phyloP scores from a whole-genome alignment of 2,888 invertebrate species.

The Drosophila testacea region DNA sequence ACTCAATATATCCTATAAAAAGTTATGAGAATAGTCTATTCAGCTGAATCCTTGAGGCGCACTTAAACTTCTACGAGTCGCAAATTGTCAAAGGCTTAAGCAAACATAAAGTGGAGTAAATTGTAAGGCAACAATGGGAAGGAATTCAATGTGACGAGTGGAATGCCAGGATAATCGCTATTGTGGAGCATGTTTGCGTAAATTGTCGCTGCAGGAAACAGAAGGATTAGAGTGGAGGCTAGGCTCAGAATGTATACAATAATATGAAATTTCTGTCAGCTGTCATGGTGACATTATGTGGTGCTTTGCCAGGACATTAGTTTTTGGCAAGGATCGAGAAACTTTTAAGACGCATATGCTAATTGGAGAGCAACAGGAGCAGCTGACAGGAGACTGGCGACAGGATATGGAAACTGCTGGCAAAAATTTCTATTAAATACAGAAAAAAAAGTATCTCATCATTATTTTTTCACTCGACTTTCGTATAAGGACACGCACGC shows the following conservation, averaged over 20 bases:
- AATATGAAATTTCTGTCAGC: slow-evolving; percentile 36
- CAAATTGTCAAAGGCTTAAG: slow-evolving; percentile 48
- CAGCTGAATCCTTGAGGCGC: neutral
- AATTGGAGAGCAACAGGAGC: slow-evolving; percentile 42
- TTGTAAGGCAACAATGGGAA: slow-evolving; percentile 37
- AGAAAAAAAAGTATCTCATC: slow-evolving; percentile 40
- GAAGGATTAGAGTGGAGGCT: slow-evolving; percentile 49
- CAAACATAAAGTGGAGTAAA: neutral
- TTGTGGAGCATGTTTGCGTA: slow-evolving; percentile 59
- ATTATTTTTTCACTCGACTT: slow-evolving; percentile 53
- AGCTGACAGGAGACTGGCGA: slow-evolving; percentile 30
- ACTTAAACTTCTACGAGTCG: neutral
- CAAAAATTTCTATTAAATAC: slow-evolving; percentile 57
- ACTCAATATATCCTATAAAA: neutral
- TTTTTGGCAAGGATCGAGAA: slow-evolving; percentile 25
- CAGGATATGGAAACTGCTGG: slow-evolving; percentile 35
- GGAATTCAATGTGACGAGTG: slow-evolving; percentile 25
- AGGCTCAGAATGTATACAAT: slow-evolving; percentile 20
- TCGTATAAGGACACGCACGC: slow-evolving; percentile 65
- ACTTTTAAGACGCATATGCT: slow-evolving; percentile 54
- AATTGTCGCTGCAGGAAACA: slow-evolving; percentile 44
- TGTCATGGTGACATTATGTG: slow-evolving; percentile 53
- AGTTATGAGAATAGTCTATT: neutral
- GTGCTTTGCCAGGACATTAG: slow-evolving; percentile 48
- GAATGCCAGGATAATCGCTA: slow-evolving; percentile 50